A percentile compares a stretch with the other conserved stretches of the same genome.
These are phyloP conservation scores for Cephonodes hylas DNA, from an alignment of 2,888 invertebrate genomes.

Conservation along the genomic window DNA sequence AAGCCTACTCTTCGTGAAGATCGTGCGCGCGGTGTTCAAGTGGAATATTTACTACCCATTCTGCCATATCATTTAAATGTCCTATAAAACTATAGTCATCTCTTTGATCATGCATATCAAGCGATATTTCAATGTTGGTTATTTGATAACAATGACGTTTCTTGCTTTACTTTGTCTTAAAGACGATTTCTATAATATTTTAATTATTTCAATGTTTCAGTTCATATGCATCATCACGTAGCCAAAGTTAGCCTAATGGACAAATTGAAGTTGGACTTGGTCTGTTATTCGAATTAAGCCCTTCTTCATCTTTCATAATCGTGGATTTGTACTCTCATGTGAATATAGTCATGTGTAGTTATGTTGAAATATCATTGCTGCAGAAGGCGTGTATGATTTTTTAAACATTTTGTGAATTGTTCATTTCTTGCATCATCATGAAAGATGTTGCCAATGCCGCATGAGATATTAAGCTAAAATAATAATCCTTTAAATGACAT, in stretches of 20 bases:
- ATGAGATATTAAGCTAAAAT: background rate
- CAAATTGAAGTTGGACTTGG: no score
- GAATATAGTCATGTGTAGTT: background rate
- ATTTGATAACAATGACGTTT: background rate
- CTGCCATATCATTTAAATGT: constrained; percentile 15
- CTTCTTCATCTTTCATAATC: no score
- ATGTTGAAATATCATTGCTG: background rate
- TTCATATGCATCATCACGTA: no score
- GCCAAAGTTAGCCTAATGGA: no score
- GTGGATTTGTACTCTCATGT: no score
- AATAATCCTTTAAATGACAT: background rate
- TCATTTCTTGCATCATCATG: no score
- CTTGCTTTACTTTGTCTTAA: background rate
- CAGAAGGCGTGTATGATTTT: background rate
- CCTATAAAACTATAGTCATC: background rate
- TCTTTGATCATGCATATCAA: background rate
- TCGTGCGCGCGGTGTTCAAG: constrained; percentile 33
- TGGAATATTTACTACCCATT: constrained; percentile 30
- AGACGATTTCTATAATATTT: background rate
- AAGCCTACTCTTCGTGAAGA: constrained; percentile 32
- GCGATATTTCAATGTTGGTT: no score
- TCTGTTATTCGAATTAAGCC: no score
- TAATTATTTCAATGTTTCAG: background rate
- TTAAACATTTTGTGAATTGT: background rate
- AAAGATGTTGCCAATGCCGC: background rate